Evolutionary conservation across 2,797 vertebrate genomes (phyloP), one percentile per base, ranked within the genome.

Genomic region (Echeneis naucrates): DNA sequence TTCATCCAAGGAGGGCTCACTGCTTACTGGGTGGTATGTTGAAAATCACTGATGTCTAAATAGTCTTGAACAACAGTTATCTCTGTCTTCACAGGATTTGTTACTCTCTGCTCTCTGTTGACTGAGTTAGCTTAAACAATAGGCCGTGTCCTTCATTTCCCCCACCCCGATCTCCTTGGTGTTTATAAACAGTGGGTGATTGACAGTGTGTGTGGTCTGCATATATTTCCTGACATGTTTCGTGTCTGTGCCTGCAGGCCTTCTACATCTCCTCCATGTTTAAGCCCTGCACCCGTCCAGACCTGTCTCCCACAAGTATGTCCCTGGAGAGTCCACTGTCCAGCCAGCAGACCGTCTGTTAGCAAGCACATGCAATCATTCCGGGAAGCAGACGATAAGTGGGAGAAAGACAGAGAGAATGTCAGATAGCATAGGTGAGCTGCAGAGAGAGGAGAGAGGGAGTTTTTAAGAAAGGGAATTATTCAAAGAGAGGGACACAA

Each of bases 221-320:
- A 32, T 81, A 62, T 75, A 44, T 82, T 64, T 64, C 53, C 81
- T 88, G 65, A 90, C 73, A 33, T 61, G 60, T 54, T 67, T 53
- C 72, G 35, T 59, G 69, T 89, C 69, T 90, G 67, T 84, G 75
- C 59, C 88, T 79, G 33, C 87, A 96, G 95, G 95, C 93, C 30
- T 96, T 96, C 89, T 89, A 93, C 85, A 93, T 96, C 86, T 96
- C 95, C 27, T 91, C 92, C 83, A 94, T 97, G 95, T 96, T 97
- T 86, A 95, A 93, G 75, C 88, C 75, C 14, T 84, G 87, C 32
- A 47, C 88, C 75, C 86, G 76, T 76, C 68, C 84, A 51, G 84
- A 90, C 72, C 57, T 80, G 77, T 90, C 90, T 35, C 85, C 91
- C 44, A 84, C 87, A 4, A 85, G 79, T 54, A 67, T 86, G 74